A percentile compares a stretch with the other conserved stretches of the same genome.
Conservation (phyloP, 2,113 vertebrate species). For the Podiceps cristatus region DNA sequence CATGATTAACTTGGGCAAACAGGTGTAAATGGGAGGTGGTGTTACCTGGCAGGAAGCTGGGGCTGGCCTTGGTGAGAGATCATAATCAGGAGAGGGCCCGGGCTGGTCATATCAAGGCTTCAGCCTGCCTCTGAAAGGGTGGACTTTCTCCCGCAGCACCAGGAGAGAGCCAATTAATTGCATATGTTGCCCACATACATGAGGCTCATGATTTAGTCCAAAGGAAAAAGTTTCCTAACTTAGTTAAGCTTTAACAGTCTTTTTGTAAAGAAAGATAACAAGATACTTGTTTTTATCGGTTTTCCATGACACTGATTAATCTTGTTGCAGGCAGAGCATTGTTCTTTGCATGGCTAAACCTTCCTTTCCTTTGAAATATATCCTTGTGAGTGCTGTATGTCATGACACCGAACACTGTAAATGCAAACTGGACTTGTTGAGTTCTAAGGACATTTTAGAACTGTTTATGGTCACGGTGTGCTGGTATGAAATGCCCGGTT, state of each 20-base stretch:
- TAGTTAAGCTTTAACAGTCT: constrained; percentile 64
- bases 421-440: constrained; percentile 25
- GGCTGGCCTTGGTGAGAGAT: constrained; percentile 24
- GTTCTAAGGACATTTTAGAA: background rate
- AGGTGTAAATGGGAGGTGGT: background rate
- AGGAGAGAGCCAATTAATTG: constrained; percentile 46
- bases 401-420: background rate
- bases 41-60: constrained; percentile 13
- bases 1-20: background rate
- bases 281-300: constrained; percentile 44
- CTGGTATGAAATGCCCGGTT: constrained; percentile 43
- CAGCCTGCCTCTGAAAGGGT: background rate
- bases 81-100: background rate
- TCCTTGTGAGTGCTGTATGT: background rate
- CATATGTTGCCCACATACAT: background rate
- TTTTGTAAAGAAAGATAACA: constrained; percentile 51
- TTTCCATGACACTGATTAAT: constrained; percentile 1
- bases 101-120: background rate
- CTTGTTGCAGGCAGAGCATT: background rate
- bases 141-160: constrained; percentile 42
- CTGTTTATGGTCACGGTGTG: background rate
- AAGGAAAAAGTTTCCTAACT: constrained; percentile 58
- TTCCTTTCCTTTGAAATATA: constrained; percentile 21
- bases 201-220: constrained; percentile 30
- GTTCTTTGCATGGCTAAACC: constrained; percentile 26